A percentile compares a stretch with the other conserved stretches of the same genome.
Evolutionary conservation across 2,113 vertebrate genomes (phyloP).

Genomic region (Stigmatopora argus): DNA sequence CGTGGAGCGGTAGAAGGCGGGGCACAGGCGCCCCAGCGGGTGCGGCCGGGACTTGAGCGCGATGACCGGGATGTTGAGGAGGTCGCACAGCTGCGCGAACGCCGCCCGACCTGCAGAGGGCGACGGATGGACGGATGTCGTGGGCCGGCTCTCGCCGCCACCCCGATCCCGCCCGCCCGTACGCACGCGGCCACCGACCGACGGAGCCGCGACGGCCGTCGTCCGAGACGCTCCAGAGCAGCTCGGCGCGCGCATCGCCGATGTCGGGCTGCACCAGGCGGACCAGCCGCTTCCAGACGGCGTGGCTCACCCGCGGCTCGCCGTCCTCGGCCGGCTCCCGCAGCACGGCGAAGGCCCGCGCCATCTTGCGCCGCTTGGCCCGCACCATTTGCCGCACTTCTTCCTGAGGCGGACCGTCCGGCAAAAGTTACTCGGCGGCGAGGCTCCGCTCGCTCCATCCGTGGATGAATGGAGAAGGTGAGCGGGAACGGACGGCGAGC

Average conservation of each 20-base stretch:
- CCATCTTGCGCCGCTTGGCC: conserved; percentile 86
- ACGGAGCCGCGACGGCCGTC: conserved; percentile 74
- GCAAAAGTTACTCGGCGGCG: too few relatives aligned
- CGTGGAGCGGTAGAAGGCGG: conserved; percentile 68
- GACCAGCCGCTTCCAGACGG: conserved; percentile 78
- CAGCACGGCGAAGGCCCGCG: conserved; percentile 81
- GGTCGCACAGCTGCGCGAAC: conserved; percentile 84
- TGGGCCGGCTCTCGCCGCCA: too few relatives aligned
- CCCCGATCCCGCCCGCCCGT: too few relatives aligned
- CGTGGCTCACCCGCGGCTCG: conserved; percentile 72
- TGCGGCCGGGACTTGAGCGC: conserved; percentile 77
- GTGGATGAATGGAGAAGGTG: too few relatives aligned
- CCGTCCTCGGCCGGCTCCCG: conserved; percentile 71
- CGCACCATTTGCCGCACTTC: conserved; percentile 85
- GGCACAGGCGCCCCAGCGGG: conserved; percentile 68
- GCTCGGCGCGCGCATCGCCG: conserved; percentile 77
- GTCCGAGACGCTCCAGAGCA: conserved; percentile 80
- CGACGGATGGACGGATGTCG: too few relatives aligned
- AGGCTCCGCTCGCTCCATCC: too few relatives aligned
- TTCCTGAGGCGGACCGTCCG: conserved; percentile 65
- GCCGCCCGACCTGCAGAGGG: conserved; percentile 78
- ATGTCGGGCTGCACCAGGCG: conserved; percentile 76
- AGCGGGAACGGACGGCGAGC: too few relatives aligned
- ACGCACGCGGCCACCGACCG: conserved; percentile 63
- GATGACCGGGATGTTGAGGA: conserved; percentile 89